These are phyloP conservation scores for Drosophila bocqueti DNA, from an alignment of 1,140 invertebrate species.

Conservation along the genomic window DNA sequence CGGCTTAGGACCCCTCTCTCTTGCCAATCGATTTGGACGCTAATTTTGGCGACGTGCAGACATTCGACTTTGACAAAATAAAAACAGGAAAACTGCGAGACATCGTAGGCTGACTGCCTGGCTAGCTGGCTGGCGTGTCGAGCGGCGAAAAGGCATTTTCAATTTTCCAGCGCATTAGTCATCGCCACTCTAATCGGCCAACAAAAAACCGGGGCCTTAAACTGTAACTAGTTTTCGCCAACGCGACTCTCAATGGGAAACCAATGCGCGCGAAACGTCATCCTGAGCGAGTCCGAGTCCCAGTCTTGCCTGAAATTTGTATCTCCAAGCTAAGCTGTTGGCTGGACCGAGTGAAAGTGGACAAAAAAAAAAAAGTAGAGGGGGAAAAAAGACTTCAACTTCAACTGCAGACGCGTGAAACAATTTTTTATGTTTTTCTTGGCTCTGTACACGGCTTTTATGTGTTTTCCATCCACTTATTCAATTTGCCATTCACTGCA, in stretches of 20 bases:
- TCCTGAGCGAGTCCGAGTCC: conserved; percentile 51
- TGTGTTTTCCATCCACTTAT: conserved; percentile 74
- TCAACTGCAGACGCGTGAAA: conserved; percentile 76
- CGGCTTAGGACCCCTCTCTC: conserved; percentile 24
- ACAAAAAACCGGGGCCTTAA: conserved; percentile 53
- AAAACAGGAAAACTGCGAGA: conserved; percentile 27
- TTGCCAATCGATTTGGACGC: conserved; percentile 73
- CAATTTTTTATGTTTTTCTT: conserved; percentile 68
- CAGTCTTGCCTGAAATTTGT: conserved; percentile 14
- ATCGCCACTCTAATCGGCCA: conserved; percentile 56
- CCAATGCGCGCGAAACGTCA: conserved; percentile 61
- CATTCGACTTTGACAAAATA: conserved; percentile 66
- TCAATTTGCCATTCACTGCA: conserved; percentile 81
- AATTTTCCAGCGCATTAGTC: conserved; percentile 81
- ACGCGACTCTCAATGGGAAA: conserved; percentile 30
- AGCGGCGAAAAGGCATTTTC: conserved; percentile 62
- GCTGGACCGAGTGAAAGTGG: conserved; percentile 72
- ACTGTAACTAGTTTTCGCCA: conserved; percentile 76
- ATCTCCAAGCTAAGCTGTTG: conserved; percentile 24
- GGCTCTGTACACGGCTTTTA: conserved; percentile 27
- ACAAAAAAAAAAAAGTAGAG: conserved; percentile 36
- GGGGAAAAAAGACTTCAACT: conserved; percentile 26
- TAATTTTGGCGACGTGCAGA: conserved; percentile 74
- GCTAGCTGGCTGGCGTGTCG: conserved; percentile 32
- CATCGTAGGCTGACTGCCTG: conserved; percentile 11